These are phyloP conservation scores for Melanerpes formicivorus DNA, from an alignment of 2,113 vertebrate species.

Conservation along the genomic window DNA sequence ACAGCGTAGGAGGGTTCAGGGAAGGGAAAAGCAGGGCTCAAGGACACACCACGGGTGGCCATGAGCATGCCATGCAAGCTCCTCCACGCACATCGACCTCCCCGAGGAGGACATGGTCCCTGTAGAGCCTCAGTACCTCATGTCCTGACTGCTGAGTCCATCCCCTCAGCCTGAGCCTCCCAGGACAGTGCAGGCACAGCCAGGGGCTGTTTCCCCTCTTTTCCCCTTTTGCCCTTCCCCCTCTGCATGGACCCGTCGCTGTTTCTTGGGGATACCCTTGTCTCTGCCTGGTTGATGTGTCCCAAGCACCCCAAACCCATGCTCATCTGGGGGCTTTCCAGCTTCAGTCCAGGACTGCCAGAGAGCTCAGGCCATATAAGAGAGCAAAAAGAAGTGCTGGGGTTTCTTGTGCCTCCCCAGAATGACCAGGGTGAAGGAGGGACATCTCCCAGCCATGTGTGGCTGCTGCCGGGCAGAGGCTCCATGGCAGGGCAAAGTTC, in stretches of 20 bases:
- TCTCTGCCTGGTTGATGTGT: neutral
- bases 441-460: neutral
- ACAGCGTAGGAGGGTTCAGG: fast-evolving
- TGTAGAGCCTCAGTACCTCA: neutral
- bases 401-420: neutral
- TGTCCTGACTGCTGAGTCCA: neutral
- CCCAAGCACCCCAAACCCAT: neutral
- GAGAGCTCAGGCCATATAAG: fast-evolving
- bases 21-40: neutral
- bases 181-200: neutral
- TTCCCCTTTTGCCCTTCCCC: neutral
- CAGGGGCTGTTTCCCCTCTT: neutral
- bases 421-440: neutral
- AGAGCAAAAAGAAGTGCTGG: neutral
- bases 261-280: neutral
- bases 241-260: neutral
- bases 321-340: fast-evolving
- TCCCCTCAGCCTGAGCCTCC: neutral
- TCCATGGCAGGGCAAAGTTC: neutral
- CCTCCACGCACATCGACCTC: neutral
- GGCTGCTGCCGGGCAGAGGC: neutral
- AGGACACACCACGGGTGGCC: neutral
- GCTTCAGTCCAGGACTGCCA: neutral
- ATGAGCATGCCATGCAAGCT: fast-evolving
- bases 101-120: fast-evolving